Evolutionary conservation across 2,888 invertebrate species (phyloP).

Genomic region (Eupithecia pulchellata): DNA sequence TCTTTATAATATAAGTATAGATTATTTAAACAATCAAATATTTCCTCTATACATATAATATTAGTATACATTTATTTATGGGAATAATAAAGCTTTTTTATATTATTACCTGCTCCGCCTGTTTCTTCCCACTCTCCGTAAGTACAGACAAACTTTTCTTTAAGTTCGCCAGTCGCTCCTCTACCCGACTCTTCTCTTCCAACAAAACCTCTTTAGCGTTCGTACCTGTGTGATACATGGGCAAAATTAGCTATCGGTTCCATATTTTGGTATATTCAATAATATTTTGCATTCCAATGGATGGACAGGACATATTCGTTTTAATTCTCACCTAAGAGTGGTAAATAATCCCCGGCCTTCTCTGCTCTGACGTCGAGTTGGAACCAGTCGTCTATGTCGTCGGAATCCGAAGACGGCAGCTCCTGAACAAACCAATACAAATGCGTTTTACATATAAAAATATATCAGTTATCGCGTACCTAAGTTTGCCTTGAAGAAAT

Average conservation of each 20-base stretch:
- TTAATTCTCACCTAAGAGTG: constrained; percentile 63
- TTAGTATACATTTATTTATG: too few species aligned
- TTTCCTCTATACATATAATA: too few species aligned
- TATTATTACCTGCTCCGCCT: constrained; percentile 58
- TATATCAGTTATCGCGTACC: too few species aligned
- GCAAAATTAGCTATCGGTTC: too few species aligned
- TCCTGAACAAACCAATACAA: constrained; percentile 59
- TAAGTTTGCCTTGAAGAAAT: too few species aligned
- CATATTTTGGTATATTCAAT: too few species aligned
- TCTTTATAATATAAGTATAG: too few species aligned
- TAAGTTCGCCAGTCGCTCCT: constrained; percentile 50
- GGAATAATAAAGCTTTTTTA: too few species aligned
- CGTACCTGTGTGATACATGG: constrained; percentile 51
- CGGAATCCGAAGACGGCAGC: constrained; percentile 72
- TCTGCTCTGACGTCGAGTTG: constrained; percentile 71
- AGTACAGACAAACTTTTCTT: constrained; percentile 59
- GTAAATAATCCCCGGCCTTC: constrained; percentile 71
- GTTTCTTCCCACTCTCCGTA: constrained; percentile 56
- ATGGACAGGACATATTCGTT: too few species aligned
- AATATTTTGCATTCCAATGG: too few species aligned
- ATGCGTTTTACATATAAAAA: too few species aligned
- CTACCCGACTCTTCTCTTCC: constrained; percentile 64
- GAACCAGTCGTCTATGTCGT: constrained; percentile 75
- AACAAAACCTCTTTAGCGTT: constrained; percentile 61
- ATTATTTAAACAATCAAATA: too few species aligned